These are phyloP conservation scores for Cassiopea xamachana DNA, from an alignment of 30 jellyfish, hydroid and myxozoan genomes.

Conservation along the genomic window DNA sequence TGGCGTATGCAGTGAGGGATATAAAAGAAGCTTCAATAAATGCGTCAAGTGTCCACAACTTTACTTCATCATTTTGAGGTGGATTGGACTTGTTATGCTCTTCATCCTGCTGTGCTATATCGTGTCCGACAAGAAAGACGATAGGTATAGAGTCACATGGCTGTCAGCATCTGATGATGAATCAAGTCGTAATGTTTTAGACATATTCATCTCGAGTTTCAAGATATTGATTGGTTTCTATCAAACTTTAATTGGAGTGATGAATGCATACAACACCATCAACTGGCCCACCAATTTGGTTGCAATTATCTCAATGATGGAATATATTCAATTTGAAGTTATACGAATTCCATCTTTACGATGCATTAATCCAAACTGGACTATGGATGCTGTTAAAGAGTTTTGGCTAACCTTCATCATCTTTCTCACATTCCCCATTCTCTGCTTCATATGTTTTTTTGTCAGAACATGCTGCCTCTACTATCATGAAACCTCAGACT, in stretches of 20 bases:
- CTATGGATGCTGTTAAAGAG: slow-evolving; percentile 19
- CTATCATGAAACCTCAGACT: background rate
- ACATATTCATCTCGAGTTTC: slow-evolving; percentile 37
- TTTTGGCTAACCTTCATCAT: slow-evolving; percentile 36
- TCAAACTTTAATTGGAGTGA: slow-evolving; percentile 23
- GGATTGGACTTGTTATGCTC: slow-evolving; percentile 1
- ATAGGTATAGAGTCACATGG: background rate
- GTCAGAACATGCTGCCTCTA: slow-evolving; percentile 5
- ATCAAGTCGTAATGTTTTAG: slow-evolving; percentile 28
- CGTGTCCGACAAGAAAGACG: background rate
- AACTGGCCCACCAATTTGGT: slow-evolving; percentile 52
- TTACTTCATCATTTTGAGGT: slow-evolving; percentile 3
- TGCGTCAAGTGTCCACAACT: slow-evolving; percentile 54
- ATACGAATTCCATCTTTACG: slow-evolving; percentile 57
- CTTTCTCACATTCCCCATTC: slow-evolving; percentile 24
- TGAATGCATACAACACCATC: slow-evolving; percentile 23
- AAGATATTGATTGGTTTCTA: slow-evolving; percentile 62
- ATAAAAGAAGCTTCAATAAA: slow-evolving; percentile 19
- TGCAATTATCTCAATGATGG: background rate
- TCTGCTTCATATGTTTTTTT: slow-evolving; percentile 12
- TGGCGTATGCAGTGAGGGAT: slow-evolving; percentile 42
- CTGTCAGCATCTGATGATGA: background rate
- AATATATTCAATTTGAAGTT: slow-evolving; percentile 32
- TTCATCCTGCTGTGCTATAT: slow-evolving; percentile 41
- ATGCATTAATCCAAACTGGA: slow-evolving; percentile 45